Base-by-base conservation (phyloP, 1,140 invertebrate species). In the Lysiphlebus fabarum region DNA sequence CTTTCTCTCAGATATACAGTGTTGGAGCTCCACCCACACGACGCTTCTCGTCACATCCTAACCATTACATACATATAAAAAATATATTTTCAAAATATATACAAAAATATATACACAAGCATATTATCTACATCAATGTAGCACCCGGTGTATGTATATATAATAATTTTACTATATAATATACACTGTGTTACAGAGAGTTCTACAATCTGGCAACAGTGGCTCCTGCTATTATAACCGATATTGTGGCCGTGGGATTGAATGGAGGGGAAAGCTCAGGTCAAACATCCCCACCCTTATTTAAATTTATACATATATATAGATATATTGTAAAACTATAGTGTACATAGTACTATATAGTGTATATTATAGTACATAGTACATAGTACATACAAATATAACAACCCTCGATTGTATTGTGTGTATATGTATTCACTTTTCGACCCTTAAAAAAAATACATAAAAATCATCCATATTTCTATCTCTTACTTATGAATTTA, bases 171-270 rank as follows among this genome's bases (percentile, higher is more conserved):
- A 26, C 17, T 26, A 26, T 26, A 26, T 26, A 26, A 26, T 26
- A 26, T 26, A 26, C 17, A 26, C 17, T 26, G 17, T 26, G 41
- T 53, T 5, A 53, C 44, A 57, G 34, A 42, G 40, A 49, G 45
- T 37, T 40, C 17, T n/a, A 67, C 74, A 75, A 76, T 74, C 72
- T 75, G 76, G 74, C 75, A 77, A 77, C 76, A 75, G 70, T 74
- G 76, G 73, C 67, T 69, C 66, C 72, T 72, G 17, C 17, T 26
- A 26, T 26, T 78, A 78, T 78, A 76, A 78, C 74, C 75, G 74
- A 78, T 78, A 78, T 78, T 75, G 75, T 78, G 74, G 73, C 75
- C 68, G 74, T 75, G 72, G 72, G 70, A 74, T 74, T 72, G 73
- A 76, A 77, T 73, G 75, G 75, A 75, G 75, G 76, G 74, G 75